Conservation (phyloP, 2,888 invertebrate genomes). For the Andrena trimmerana region DNA sequence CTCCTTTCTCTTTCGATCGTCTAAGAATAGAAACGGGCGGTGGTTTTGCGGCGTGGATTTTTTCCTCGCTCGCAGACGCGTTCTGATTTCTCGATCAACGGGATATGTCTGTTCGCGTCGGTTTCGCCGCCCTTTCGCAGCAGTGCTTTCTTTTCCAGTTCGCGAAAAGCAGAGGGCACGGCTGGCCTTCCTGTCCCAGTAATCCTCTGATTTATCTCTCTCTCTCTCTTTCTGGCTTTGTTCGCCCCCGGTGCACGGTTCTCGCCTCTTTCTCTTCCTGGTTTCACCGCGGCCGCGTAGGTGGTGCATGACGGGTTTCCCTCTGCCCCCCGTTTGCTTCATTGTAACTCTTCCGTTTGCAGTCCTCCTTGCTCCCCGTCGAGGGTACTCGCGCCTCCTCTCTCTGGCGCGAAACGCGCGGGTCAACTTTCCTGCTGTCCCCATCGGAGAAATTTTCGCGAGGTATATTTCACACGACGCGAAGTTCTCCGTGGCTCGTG, state of each 20-base stretch:
- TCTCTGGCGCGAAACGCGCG: conserved; percentile 23
- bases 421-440: conserved; percentile 38
- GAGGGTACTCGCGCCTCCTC: conserved; percentile 11
- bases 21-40: conserved; percentile 81
- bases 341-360: conserved; percentile 37
- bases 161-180: conserved; percentile 13
- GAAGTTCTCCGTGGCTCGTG: conserved; percentile 35
- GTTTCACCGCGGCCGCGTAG: conserved; percentile 58
- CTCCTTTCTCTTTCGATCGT: conserved; percentile 60
- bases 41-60: conserved; percentile 76
- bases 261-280: conserved; percentile 54
- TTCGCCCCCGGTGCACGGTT: background rate
- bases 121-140: background rate
- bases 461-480: conserved; percentile 5
- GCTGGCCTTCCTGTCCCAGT: conserved; percentile 21
- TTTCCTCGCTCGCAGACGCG: conserved; percentile 52
- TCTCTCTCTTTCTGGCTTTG: conserved; percentile 9
- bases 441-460: conserved; percentile 12
- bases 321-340: conserved; percentile 22
- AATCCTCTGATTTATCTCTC: conserved; percentile 17
- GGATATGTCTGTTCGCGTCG: background rate
- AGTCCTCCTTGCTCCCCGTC: conserved; percentile 27
- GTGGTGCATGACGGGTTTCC: conserved; percentile 45
- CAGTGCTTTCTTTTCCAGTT: background rate
- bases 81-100: conserved; percentile 45